phyloP scores from a whole-genome alignment of 2,888 invertebrate genomes.

The Xestia rhomboidea region DNA sequence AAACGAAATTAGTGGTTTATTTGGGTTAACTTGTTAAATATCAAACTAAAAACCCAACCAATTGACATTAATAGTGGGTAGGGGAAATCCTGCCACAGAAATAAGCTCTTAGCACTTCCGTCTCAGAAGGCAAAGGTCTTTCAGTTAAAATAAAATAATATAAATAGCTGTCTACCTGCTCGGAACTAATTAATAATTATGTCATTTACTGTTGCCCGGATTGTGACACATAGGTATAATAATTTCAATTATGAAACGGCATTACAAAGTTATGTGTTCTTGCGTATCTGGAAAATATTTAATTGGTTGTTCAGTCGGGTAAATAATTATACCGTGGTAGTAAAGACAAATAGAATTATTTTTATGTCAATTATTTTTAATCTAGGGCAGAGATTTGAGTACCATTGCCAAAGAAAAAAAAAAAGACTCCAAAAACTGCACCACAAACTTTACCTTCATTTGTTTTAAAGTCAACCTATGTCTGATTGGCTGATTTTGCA shows the following conservation, averaged over 20 bases:
- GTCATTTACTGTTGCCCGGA: background rate
- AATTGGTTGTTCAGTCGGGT: background rate
- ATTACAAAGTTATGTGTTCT: background rate
- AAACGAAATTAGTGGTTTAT: background rate
- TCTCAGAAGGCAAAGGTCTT: conserved; percentile 15
- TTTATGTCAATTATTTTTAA: background rate
- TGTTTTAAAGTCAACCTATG: background rate
- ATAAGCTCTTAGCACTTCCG: conserved; percentile 33
- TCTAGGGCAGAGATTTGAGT: background rate
- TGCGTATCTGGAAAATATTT: background rate
- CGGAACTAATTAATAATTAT: conserved; percentile 16
- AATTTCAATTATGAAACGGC: conserved; percentile 3
- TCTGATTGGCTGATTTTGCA: conserved; percentile 6
- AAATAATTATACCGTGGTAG: background rate
- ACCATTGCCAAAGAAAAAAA: background rate
- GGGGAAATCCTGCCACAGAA: conserved; percentile 48
- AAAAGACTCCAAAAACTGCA: background rate
- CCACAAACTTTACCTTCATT: conserved; percentile 1
- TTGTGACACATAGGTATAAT: background rate
- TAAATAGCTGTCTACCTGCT: conserved; percentile 2
- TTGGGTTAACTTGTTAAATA: conserved; percentile 16
- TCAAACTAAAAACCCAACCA: conserved; percentile 33
- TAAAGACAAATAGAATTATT: background rate
- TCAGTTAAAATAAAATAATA: conserved; percentile 29
- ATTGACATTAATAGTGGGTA: conserved; percentile 10